Evolutionary conservation across 2,113 vertebrate genomes (phyloP), one percentile per base, ranked within the genome.

Genomic region (Archocentrus centrarchus): DNA sequence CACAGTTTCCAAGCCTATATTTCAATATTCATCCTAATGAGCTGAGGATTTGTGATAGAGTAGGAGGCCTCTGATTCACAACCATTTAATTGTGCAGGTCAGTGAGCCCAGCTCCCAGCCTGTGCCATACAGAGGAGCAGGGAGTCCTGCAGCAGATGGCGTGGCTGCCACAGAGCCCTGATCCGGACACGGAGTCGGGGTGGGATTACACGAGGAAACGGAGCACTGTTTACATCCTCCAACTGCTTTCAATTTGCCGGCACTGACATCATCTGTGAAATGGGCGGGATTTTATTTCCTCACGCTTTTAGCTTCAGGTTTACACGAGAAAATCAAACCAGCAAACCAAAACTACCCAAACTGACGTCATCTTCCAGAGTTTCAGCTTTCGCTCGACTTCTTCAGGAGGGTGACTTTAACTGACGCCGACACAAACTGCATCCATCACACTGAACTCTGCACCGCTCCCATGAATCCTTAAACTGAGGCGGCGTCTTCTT

Each of bases 151-250:
- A 73, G 68, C 47, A 73, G 66, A 73, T 73, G 66, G 66, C 6
- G 7, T 0, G 17, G 24, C 44, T 50, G 41, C 24, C 66, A 30
- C 44, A 13, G 27, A 73, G 44, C 27, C 44, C 66, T 18, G 6
- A 73, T 32, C 44, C 11, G 44, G 44, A n/a, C 66, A 20, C 32
- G 2, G 24, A 73, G 11, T 73, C 68, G 3, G 68, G 32, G 27
- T 73, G 68, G 68, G 68, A 73, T 53, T 73, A 73, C 27, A 73
- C 13, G 68, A 55, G 53, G 27, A 27, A 70, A 70, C 44, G 20
- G 41, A 73, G 50, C 41, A 53, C 6, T 30, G 44, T n/a, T 53
- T 53, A 17, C 24, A 73, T 50, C 27, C 53, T n/a, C 68, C 17
- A 14, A 55, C 18, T 55, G 47, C 68, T 32, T 55, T n/a, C 68